Conservation (phyloP, 1,140 invertebrate genomes). For the Trigoniulus corallinus region DNA sequence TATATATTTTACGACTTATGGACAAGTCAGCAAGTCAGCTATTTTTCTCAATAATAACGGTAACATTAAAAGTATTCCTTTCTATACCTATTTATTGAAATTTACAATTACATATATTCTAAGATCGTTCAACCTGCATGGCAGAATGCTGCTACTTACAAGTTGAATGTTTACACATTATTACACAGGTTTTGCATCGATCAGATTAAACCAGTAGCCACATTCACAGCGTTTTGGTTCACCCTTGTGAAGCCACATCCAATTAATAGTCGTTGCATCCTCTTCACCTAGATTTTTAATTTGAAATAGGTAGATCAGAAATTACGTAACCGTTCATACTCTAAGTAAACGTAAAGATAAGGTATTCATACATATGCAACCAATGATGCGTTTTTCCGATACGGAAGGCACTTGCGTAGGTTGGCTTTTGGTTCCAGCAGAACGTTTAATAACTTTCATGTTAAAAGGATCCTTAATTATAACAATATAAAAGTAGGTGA, state of each 20-base stretch:
- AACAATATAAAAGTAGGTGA: background rate
- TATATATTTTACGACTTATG: too few species aligned
- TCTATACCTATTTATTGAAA: too few species aligned
- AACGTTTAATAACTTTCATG: conserved; percentile 59
- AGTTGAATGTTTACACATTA: background rate
- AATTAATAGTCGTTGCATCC: conserved; percentile 68
- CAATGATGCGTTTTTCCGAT: conserved; percentile 73
- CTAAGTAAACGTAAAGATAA: conserved; percentile 1
- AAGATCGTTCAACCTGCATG: too few species aligned
- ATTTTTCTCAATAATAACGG: too few species aligned
- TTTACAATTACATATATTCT: too few species aligned
- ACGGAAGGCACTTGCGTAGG: conserved; percentile 81
- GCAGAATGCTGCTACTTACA: too few species aligned
- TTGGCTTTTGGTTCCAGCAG: conserved; percentile 59
- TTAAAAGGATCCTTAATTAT: conserved; percentile 63
- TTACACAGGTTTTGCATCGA: conserved; percentile 34
- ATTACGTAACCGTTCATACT: conserved; percentile 7
- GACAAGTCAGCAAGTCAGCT: too few species aligned
- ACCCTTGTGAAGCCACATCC: conserved; percentile 86
- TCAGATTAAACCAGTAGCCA: conserved; percentile 90
- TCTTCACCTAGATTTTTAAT: conserved; percentile 44
- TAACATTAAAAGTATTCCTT: too few species aligned
- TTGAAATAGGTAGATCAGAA: background rate
- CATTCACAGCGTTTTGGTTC: conserved; percentile 80
- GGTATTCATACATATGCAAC: conserved; percentile 63